Evolutionary conservation across 2,113 vertebrate species (phyloP).

Genomic region (Miniopterus natalensis): DNA sequence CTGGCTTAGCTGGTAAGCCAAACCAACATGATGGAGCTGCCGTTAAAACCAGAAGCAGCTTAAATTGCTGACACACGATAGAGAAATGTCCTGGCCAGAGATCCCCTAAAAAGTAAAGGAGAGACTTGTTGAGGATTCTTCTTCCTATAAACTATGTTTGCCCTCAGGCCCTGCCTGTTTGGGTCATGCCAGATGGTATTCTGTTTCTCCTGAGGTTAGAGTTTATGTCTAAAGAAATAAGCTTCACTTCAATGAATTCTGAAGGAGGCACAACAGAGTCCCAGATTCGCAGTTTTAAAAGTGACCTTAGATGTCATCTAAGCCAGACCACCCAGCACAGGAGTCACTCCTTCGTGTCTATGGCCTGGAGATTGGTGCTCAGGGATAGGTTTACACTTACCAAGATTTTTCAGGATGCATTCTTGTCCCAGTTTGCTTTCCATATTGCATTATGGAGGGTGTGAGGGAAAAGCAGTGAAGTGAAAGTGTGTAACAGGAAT

Average conservation of each 20-base stretch:
- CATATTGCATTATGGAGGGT: not conserved
- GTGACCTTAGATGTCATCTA: constrained; percentile 25
- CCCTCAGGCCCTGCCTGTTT: constrained; percentile 67
- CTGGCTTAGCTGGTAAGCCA: constrained; percentile 63
- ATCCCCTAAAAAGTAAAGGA: constrained; percentile 42
- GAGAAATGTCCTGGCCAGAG: constrained; percentile 59
- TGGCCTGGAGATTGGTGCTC: not conserved
- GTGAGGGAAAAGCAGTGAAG: not conserved
- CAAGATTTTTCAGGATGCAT: not conserved
- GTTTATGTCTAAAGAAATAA: constrained; percentile 72
- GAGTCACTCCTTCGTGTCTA: not conserved
- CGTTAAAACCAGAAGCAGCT: constrained; percentile 42
- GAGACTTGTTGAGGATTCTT: constrained; percentile 15
- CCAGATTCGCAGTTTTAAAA: constrained; percentile 6
- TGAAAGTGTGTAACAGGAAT: not conserved
- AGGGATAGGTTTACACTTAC: not conserved
- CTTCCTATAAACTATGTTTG: constrained; percentile 59
- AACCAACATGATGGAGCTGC: not conserved
- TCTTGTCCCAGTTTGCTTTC: not conserved
- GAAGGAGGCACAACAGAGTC: constrained; percentile 10
- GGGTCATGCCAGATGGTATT: constrained; percentile 61
- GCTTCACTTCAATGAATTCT: constrained; percentile 56
- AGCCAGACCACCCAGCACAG: not conserved
- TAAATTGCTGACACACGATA: not conserved
- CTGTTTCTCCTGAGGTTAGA: constrained; percentile 69